Conservation (phyloP, 2,797 vertebrate species). For the Chaenodraco wilsoni region DNA sequence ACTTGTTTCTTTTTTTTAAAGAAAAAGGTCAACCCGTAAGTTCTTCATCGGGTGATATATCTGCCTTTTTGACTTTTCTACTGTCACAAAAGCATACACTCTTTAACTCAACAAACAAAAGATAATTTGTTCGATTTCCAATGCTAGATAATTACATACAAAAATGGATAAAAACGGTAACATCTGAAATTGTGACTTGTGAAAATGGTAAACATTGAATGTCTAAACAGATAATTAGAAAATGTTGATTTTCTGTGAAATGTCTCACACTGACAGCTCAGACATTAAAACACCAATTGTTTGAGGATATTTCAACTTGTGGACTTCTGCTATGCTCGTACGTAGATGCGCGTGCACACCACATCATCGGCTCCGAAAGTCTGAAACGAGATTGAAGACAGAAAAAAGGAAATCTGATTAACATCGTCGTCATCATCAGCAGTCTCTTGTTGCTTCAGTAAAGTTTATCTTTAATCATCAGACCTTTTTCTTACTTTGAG, state of each 20-base stretch:
- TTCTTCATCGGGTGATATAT: not conserved
- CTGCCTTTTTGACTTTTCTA: not conserved
- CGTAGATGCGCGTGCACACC: slow-evolving; percentile 93
- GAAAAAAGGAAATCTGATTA: not conserved
- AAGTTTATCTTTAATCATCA: not conserved
- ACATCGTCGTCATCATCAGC: not conserved
- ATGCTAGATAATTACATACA: slow-evolving; percentile 41
- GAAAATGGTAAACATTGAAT: slow-evolving; percentile 2
- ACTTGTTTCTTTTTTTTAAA: not conserved
- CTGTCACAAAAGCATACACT: too few relatives aligned
- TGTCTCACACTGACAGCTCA: not conserved
- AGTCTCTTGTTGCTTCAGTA: not conserved
- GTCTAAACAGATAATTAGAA: slow-evolving; percentile 2
- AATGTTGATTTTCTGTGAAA: not conserved
- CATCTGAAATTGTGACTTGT: slow-evolving; percentile 6
- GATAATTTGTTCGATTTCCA: slow-evolving; percentile 24
- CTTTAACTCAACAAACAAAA: not conserved
- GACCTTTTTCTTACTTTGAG: not conserved
- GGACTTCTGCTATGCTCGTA: slow-evolving; percentile 82
- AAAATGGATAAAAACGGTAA: slow-evolving; percentile 1
- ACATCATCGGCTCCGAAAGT: slow-evolving; percentile 95
- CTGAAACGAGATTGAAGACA: slow-evolving; percentile 76
- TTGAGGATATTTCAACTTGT: not conserved
- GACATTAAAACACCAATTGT: slow-evolving; percentile 3
- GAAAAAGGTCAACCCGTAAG: not conserved